Base-by-base conservation (phyloP, 2,797 vertebrate genomes). In the Microctenopoma stevenorrisi region DNA sequence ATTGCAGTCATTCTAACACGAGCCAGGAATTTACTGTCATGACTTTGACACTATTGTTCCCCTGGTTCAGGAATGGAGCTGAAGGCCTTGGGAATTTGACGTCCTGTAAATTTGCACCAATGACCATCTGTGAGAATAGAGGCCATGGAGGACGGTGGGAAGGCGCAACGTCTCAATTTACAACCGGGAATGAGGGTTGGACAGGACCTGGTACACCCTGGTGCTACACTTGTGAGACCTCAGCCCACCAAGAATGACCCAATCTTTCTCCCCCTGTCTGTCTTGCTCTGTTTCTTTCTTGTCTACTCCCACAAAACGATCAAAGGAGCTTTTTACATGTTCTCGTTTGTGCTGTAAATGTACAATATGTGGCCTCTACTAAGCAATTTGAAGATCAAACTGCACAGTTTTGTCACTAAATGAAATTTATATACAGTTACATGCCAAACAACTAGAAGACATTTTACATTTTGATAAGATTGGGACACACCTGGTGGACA, bases 161-260 rank as follows among this genome's bases (percentile, higher is more conserved):
- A 54, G 13, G 43, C 42, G 44, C 15, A 10, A 4, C 52, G 47
- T 43, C 16, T 48, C 30, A 14, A 50, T 61, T 61, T 2, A 37
- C 37, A 54, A 10, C 47, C 58, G 62, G 52, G 25, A 49, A 62
- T 16, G 3, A 58, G 37, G 25, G 38, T 44, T 30, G 56, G 59
- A 64, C 48, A 37, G 70, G 40, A 61, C 71, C 74, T 69, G 74
- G 74, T 63, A 78, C 74, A 14, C 71, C 44, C 71, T 81, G 78
- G 78, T 69, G 66, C 74, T 28, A 53, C 33, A 43, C 58, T 64
- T 40, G 37, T 61, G 55, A 62, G 40, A 55, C 58, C 50, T 47
- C 26, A 28, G 47, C 63, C 74, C 62, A 67, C 66, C 58, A 33
- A 47, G 9, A 58, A 65, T 15, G 40, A 30, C 52, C 40, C 52